Conservation (phyloP, 1,140 invertebrate genomes). For the Scaptomyza montana region DNA sequence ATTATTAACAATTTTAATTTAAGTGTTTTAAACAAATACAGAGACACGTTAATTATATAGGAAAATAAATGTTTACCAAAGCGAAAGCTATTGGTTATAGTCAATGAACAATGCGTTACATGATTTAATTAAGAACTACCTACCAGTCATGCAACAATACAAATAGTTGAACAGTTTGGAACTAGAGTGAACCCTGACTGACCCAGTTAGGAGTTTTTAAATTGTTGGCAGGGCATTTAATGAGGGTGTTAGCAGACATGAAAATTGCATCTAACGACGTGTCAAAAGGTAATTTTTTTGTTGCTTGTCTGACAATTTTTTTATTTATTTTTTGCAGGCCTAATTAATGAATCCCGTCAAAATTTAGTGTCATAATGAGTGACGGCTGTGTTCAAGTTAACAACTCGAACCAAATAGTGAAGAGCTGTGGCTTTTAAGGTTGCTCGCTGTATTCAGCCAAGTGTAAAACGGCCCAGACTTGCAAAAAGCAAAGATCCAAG, state of each 20-base stretch:
- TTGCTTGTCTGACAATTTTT: conserved; percentile 19
- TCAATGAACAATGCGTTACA: conserved; percentile 17
- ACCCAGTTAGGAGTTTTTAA: conserved; percentile 46
- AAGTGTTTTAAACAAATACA: conserved; percentile 25
- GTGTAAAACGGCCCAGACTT: conserved; percentile 50
- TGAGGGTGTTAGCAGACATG: conserved; percentile 24
- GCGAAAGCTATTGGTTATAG: conserved; percentile 66
- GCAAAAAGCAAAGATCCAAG: conserved; percentile 5
- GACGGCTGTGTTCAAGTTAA: background rate
- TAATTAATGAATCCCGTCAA: conserved; percentile 17
- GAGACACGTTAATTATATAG: conserved; percentile 37
- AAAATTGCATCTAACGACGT: conserved; percentile 57
- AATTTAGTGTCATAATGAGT: conserved; percentile 54
- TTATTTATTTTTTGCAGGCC: background rate
- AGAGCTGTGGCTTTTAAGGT: conserved; percentile 33
- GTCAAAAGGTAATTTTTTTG: conserved; percentile 66
- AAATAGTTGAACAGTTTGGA: conserved; percentile 32
- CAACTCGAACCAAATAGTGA: background rate
- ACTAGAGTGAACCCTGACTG: conserved; percentile 29
- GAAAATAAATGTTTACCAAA: conserved; percentile 34
- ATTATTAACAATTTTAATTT: conserved; percentile 22
- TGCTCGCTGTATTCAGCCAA: conserved; percentile 53
- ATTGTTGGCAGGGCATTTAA: conserved; percentile 24
- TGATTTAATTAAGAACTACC: conserved; percentile 63
- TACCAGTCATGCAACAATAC: conserved; percentile 33